Evolutionary conservation across 2,888 invertebrate species (phyloP).

Genomic region (Masnerella sp.): DNA sequence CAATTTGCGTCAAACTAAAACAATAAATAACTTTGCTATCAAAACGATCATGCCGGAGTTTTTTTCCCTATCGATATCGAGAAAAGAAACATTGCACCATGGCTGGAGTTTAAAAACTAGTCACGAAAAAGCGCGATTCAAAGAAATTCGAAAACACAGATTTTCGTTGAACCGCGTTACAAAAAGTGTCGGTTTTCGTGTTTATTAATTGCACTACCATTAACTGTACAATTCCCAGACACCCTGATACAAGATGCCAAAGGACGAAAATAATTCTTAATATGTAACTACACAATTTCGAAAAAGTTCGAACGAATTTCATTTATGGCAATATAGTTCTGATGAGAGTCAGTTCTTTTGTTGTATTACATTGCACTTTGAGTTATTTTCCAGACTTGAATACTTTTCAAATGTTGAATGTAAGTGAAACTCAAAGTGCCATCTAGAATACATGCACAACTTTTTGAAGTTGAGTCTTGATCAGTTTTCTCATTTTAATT

Average conservation of each 20-base stretch:
- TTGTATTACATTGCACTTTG: neutral
- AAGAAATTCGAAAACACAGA: conserved; percentile 4
- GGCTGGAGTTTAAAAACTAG: conserved; percentile 59
- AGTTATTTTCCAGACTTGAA: neutral
- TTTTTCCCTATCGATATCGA: conserved; percentile 22
- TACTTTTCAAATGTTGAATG: neutral
- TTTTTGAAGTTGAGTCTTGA: no score
- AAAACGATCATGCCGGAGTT: conserved; percentile 35
- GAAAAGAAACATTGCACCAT: conserved; percentile 63
- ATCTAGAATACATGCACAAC: no score
- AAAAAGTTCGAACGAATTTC: conserved; percentile 27
- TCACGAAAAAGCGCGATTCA: conserved; percentile 13
- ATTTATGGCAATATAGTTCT: conserved; percentile 63
- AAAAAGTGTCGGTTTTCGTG: conserved; percentile 31
- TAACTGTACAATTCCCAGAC: conserved; percentile 68
- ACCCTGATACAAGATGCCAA: conserved; percentile 73
- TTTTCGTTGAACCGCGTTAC: neutral
- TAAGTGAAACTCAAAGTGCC: no score
- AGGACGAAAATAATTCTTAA: conserved; percentile 59
- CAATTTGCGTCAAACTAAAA: conserved; percentile 17
- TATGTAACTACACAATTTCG: conserved; percentile 52
- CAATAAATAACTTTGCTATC: conserved; percentile 39
- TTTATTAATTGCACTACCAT: conserved; percentile 54
- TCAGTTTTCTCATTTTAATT: no score
- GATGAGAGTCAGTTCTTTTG: conserved; percentile 14